Evolutionary conservation across 2,113 vertebrate species (phyloP), one percentile per base, ranked within the genome.

Genomic region (Sceloporus undulatus): DNA sequence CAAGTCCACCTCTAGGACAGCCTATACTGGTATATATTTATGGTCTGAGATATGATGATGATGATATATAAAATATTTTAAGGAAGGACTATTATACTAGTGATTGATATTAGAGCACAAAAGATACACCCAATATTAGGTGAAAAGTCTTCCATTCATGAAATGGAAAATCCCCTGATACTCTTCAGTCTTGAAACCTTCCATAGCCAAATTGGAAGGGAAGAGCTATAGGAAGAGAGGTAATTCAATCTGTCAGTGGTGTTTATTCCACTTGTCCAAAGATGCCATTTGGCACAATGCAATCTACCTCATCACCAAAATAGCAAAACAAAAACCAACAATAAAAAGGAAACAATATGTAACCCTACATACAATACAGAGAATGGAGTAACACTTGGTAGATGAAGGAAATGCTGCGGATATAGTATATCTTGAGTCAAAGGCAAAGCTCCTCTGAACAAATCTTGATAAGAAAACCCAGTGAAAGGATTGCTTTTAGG

Each of bases 301-400:
- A n/a, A 38, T 48, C 48, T 48, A 4, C 48, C n/a, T 34, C 71
- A 81, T 40, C 18, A 10, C 38, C 42, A n/a, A 18, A 29, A n/a
- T n/a, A 66, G 9, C 23, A 21, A 70, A 83, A 25, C 52, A 62
- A 85, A 40, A 23, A 54, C 42, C 27, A 29, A n/a, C 34, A 56
- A 82, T 66, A 66, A 59, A 29, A 48, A 92, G n/a, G 52, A 87
- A 70, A 5, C 79, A 62, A 68, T n/a, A 86, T 85, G 21, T 77
- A 75, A 68, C 75, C 23, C 19, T 68, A 27, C 21, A 48, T 48
- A 89, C n/a, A 48, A 48, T 48, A 48, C 7, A 48, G 48, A 48
- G 48, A 48, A 48, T 48, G 48, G 48, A 6, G 4, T 48, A 48
- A 48, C 48, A 48, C 48, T 48, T 48, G 5, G 48, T 34, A 34